A percentile compares a stretch with the other conserved stretches of the same genome.
These are phyloP conservation scores for Amphibalanus amphitrite DNA, from an alignment of 1,140 invertebrate genomes.

Conservation along the genomic window DNA sequence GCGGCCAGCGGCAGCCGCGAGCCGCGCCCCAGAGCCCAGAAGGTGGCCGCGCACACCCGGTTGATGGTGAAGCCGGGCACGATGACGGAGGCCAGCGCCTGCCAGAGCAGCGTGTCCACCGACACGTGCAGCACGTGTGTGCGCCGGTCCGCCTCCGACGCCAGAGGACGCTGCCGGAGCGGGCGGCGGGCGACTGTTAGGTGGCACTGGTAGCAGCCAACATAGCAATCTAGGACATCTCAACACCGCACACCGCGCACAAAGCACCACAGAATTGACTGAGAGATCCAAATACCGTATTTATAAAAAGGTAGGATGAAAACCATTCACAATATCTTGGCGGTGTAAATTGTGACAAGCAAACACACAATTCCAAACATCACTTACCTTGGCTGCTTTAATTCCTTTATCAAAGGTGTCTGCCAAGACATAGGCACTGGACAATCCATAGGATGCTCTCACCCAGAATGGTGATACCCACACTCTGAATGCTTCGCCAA, in stretches of 20 bases:
- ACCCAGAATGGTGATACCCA: conserved; percentile 55
- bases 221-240: not conserved
- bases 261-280: not conserved
- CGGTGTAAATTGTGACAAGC: too few species aligned
- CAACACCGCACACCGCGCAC: not conserved
- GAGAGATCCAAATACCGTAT: not conserved
- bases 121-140: conserved; percentile 32
- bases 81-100: conserved; percentile 74
- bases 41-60: conserved; percentile 49
- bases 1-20: conserved; percentile 30
- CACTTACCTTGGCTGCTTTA: conserved; percentile 42
- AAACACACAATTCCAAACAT: not conserved
- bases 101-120: conserved; percentile 80
- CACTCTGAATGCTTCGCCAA: conserved; percentile 78
- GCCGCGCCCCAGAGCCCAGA: conserved; percentile 33
- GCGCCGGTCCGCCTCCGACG: conserved; percentile 6
- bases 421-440: conserved; percentile 67
- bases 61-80: conserved; percentile 89
- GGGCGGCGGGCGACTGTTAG: conserved; percentile 11
- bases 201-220: not conserved
- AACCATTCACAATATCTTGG: not conserved
- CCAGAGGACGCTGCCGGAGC: not conserved
- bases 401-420: conserved; percentile 66
- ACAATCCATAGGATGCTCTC: conserved; percentile 55
- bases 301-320: conserved; percentile 2